Evolutionary conservation across 2,113 vertebrate species (phyloP).

Genomic region (Hemiprocne comata): DNA sequence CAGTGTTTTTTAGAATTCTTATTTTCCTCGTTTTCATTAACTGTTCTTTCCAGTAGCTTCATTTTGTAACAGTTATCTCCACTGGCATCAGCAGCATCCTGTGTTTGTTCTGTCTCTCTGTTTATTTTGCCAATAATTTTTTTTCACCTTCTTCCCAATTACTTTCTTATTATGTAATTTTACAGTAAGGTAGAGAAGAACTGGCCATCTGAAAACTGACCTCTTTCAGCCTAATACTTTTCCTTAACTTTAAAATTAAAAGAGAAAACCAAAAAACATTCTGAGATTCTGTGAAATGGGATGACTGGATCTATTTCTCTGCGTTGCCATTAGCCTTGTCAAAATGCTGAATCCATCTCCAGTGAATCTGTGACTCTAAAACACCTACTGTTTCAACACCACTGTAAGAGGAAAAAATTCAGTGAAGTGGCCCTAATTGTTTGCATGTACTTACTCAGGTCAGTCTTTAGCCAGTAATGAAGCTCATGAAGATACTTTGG

Average conservation of each 20-base stretch:
- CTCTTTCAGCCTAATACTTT: not conserved
- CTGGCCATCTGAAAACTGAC: not conserved
- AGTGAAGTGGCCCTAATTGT: not conserved
- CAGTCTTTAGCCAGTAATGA: not conserved
- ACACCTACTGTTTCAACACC: not conserved
- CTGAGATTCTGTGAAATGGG: not conserved
- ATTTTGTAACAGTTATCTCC: not conserved
- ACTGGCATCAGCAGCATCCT: not conserved
- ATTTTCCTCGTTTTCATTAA: not conserved
- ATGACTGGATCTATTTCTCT: not conserved
- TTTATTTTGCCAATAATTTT: not conserved
- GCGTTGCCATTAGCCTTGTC: not conserved
- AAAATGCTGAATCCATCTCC: not conserved
- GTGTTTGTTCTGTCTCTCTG: not conserved
- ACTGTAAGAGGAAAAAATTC: not conserved
- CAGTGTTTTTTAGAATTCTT: not conserved
- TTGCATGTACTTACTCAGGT: not conserved
- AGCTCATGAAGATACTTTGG: not conserved
- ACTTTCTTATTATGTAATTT: not conserved
- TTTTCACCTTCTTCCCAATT: not conserved
- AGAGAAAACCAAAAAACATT: not conserved
- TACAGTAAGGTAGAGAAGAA: not conserved
- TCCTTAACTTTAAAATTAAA: slow-evolving; percentile 3
- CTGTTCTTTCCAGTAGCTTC: not conserved
- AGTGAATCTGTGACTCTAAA: not conserved